These are phyloP conservation scores for Adrianichthys oophorus DNA, from an alignment of 2,797 vertebrate species.

Conservation along the genomic window DNA sequence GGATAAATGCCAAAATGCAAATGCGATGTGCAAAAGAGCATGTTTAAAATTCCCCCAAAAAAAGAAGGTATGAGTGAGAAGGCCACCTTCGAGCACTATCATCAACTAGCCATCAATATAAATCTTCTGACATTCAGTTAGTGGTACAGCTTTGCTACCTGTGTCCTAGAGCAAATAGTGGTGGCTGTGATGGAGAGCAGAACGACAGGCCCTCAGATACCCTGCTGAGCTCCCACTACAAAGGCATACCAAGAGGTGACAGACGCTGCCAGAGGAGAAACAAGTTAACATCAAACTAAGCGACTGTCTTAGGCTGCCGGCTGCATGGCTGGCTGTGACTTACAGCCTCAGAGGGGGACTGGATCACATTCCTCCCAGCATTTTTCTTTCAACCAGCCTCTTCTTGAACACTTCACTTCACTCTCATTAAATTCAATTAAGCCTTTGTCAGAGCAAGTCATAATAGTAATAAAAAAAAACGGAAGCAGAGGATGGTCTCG, in stretches of 20 bases:
- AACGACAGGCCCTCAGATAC: conserved; percentile 67
- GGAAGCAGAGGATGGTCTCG: no score
- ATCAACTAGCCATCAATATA: conserved; percentile 44
- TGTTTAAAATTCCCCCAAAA: neutral
- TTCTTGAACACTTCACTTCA: conserved; percentile 37
- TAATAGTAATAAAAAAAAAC: neutral
- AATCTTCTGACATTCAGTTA: conserved; percentile 47
- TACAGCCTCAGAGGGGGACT: conserved; percentile 49
- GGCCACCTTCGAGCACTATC: conserved; percentile 36
- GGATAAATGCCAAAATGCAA: neutral
- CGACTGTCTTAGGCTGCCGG: conserved; percentile 63
- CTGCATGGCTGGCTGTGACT: conserved; percentile 65
- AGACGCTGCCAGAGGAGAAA: conserved; percentile 67
- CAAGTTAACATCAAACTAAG: conserved; percentile 73
- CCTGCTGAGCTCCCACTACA: conserved; percentile 53
- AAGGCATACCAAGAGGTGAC: conserved; percentile 65
- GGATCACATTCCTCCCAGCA: conserved; percentile 53
- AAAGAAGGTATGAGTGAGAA: conserved; percentile 5
- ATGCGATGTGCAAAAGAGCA: conserved; percentile 4
- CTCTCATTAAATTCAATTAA: conserved; percentile 63
- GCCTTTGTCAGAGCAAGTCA: conserved; percentile 56
- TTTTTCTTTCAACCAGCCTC: conserved; percentile 44
- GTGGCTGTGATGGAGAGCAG: conserved; percentile 63
- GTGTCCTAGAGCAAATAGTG: conserved; percentile 56
- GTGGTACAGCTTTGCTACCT: conserved; percentile 51